Conservation (phyloP, 2,797 vertebrate genomes). For the Coccyzus lansbergi region DNA sequence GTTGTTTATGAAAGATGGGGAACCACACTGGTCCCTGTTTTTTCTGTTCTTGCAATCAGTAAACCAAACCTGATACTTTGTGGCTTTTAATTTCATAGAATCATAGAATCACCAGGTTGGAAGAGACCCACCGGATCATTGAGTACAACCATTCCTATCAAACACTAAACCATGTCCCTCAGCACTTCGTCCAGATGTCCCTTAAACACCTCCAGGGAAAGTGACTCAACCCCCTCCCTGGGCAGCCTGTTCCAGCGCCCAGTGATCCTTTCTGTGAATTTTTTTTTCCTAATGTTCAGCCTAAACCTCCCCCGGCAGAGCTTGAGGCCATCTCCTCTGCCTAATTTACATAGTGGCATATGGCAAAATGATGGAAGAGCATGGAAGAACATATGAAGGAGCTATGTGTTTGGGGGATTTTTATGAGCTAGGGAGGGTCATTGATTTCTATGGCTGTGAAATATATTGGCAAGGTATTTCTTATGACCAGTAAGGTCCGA, state of each 20-base stretch:
- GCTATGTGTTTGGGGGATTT: background rate
- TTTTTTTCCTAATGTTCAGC: too few relatives aligned
- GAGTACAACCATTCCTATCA: too few relatives aligned
- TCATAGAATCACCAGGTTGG: too few relatives aligned
- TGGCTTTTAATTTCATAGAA: background rate
- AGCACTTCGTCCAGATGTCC: too few relatives aligned
- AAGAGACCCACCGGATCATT: too few relatives aligned
- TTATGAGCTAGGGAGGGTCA: background rate
- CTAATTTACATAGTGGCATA: background rate
- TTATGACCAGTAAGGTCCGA: rapidly evolving
- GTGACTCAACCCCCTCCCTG: too few relatives aligned
- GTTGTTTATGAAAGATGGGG: background rate
- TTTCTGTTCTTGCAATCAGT: background rate
- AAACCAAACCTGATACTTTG: background rate
- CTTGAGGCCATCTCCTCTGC: too few relatives aligned
- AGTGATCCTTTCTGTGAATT: too few relatives aligned
- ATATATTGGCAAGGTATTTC: background rate
- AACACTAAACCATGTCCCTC: too few relatives aligned
- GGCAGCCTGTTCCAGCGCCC: too few relatives aligned
- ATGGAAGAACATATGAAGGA: background rate
- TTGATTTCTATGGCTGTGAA: background rate
- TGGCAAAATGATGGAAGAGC: background rate
- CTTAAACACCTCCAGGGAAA: too few relatives aligned
- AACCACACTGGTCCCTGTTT: background rate
- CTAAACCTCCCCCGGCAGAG: too few relatives aligned